Conservation (phyloP, 1,140 invertebrate species). For the Campoletis sonorensis region DNA sequence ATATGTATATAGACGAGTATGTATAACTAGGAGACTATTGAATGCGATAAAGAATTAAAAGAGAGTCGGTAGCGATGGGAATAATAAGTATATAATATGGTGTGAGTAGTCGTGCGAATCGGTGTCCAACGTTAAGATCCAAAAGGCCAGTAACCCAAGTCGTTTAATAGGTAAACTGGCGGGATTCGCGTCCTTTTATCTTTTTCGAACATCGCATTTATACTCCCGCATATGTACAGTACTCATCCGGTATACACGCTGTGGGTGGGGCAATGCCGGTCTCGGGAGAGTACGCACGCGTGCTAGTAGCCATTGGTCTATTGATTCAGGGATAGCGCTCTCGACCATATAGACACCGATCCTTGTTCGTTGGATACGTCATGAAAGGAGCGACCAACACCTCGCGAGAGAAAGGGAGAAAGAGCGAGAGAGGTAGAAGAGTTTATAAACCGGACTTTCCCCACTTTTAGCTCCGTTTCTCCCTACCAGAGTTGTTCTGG, state of each 20-base stretch:
- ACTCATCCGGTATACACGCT: slow-evolving; percentile 14
- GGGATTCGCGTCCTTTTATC: background rate
- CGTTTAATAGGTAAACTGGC: background rate
- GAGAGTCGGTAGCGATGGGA: background rate
- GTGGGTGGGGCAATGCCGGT: slow-evolving; percentile 61
- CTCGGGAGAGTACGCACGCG: slow-evolving; percentile 64
- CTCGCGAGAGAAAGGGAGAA: background rate
- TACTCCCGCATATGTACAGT: background rate
- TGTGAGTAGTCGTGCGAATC: slow-evolving; percentile 22
- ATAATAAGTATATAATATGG: slow-evolving; percentile 13
- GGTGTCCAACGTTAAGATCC: background rate
- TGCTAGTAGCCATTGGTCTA: slow-evolving; percentile 71
- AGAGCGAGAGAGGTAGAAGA: background rate
- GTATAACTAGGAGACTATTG: background rate
- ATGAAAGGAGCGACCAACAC: background rate
- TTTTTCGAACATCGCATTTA: background rate
- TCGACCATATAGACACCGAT: slow-evolving; percentile 6
- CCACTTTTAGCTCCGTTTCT: background rate
- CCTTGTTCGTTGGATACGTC: background rate
- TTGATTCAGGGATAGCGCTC: slow-evolving; percentile 63
- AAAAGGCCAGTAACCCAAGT: slow-evolving; percentile 1
- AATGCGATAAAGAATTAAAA: slow-evolving; percentile 9
- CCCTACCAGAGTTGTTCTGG: background rate
- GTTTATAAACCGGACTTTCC: background rate
- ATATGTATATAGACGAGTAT: background rate